Evolutionary conservation across 2,888 invertebrate species (phyloP).

Genomic region (Pristionchus japonicus): DNA sequence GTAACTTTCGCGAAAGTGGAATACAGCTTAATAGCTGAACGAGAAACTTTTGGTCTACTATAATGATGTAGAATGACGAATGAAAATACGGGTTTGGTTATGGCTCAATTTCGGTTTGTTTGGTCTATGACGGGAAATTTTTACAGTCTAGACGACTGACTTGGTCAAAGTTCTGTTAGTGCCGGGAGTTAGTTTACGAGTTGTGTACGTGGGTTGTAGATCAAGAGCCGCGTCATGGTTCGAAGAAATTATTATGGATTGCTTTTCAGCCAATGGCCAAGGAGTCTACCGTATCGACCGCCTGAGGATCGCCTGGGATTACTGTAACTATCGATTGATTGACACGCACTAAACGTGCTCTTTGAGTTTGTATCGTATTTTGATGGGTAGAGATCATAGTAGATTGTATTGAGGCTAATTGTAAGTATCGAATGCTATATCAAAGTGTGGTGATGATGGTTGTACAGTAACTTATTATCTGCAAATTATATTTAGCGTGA

Average conservation of each 20-base stretch:
- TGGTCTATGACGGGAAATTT: not conserved
- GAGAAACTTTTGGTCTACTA: not conserved
- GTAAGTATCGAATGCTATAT: not conserved
- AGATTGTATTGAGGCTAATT: not conserved
- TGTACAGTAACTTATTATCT: conserved; percentile 42
- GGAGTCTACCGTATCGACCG: conserved; percentile 22
- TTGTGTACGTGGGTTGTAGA: not conserved
- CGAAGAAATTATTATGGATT: not conserved
- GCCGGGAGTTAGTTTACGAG: not conserved
- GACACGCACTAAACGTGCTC: not conserved
- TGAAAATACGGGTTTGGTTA: not conserved
- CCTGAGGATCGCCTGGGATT: not conserved
- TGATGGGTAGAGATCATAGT: conserved; percentile 6
- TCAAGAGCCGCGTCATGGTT: not conserved
- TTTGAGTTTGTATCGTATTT: not conserved
- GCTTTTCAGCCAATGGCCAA: conserved; percentile 44
- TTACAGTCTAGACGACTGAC: not conserved
- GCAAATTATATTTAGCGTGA: conserved; percentile 10
- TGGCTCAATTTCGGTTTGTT: not conserved
- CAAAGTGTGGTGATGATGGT: conserved; percentile 1
- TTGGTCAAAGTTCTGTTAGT: not conserved
- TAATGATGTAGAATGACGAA: not conserved
- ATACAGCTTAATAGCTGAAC: not conserved
- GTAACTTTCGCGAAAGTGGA: not conserved
- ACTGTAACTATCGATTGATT: conserved; percentile 28